These are phyloP conservation scores for Cirrhinus molitorella DNA, from an alignment of 2,797 vertebrate species.

Conservation along the genomic window DNA sequence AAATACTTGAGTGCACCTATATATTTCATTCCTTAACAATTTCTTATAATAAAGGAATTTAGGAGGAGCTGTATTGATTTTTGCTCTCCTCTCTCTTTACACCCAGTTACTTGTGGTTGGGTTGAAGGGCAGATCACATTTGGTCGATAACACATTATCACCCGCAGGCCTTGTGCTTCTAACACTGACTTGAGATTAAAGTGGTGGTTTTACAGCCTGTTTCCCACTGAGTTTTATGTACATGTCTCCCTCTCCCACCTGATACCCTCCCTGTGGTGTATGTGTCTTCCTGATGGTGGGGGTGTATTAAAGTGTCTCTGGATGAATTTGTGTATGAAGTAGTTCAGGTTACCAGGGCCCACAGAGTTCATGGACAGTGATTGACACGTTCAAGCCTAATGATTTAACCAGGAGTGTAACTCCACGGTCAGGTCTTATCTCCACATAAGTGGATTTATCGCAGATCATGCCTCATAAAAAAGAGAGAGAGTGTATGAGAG, in stretches of 20 bases:
- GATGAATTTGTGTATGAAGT: slow-evolving; percentile 36
- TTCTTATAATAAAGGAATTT: slow-evolving; percentile 22
- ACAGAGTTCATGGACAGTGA: slow-evolving; percentile 18
- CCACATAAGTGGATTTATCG: slow-evolving; percentile 8
- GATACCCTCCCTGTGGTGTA: not conserved
- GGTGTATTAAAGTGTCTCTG: slow-evolving; percentile 23
- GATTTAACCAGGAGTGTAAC: slow-evolving; percentile 35
- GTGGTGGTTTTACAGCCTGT: slow-evolving; percentile 39
- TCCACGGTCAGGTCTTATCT: slow-evolving; percentile 5
- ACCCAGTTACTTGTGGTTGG: slow-evolving; percentile 32
- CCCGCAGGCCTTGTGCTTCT: slow-evolving; percentile 29
- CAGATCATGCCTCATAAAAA: slow-evolving; percentile 4
- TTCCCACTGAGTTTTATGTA: slow-evolving; percentile 35
- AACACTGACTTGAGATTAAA: slow-evolving; percentile 43
- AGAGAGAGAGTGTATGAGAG: not conserved
- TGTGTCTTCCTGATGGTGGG: slow-evolving; percentile 3
- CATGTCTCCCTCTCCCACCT: slow-evolving; percentile 2
- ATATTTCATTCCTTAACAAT: not conserved
- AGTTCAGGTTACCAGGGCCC: slow-evolving; percentile 3
- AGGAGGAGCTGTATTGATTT: slow-evolving; percentile 29
- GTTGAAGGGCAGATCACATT: slow-evolving; percentile 30
- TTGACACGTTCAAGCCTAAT: slow-evolving; percentile 31
- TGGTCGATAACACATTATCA: slow-evolving; percentile 48
- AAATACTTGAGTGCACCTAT: not conserved
- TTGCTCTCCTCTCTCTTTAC: slow-evolving; percentile 23